A percentile compares a stretch with the other conserved stretches of the same genome.
Conservation (phyloP, 2,888 invertebrate genomes). For the Drosophila greeni region DNA sequence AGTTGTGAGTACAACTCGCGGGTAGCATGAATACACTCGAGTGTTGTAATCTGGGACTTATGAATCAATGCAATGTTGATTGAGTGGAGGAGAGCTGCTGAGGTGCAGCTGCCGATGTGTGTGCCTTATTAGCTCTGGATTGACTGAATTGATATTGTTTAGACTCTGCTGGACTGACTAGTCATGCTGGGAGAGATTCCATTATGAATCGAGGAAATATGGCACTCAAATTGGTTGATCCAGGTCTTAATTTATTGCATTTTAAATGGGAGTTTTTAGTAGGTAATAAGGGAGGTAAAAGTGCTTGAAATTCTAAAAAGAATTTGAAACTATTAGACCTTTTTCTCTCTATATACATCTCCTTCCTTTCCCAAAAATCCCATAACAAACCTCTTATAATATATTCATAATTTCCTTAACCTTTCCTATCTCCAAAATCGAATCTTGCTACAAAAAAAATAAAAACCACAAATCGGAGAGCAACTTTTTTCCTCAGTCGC, state of each 20-base stretch:
- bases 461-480: constrained; percentile 11
- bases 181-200: constrained; percentile 16
- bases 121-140: constrained; percentile 39
- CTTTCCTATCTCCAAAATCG: constrained; percentile 1
- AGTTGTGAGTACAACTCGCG: constrained; percentile 18
- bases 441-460: neutral
- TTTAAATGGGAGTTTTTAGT: no score
- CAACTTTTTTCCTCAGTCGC: constrained; percentile 15
- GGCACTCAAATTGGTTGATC: neutral
- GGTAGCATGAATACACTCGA: constrained; percentile 32
- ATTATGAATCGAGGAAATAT: constrained; percentile 2
- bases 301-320: no score
- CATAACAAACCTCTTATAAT: neutral
- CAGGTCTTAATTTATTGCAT: no score
- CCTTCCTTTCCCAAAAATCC: neutral
- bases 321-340: no score
- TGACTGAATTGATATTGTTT: constrained; percentile 20
- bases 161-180: neutral
- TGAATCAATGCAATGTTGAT: constrained; percentile 71
- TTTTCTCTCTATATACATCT: no score
- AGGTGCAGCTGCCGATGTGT: constrained; percentile 32
- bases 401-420: constrained; percentile 16
- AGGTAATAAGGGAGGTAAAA: no score
- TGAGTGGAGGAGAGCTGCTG: constrained; percentile 41
- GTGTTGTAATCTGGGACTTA: constrained; percentile 67